Percentiles rank a stretch among this genome's conserved stretches.
phyloP scores from a whole-genome alignment of 2,797 vertebrate species.

The Mus spretus region DNA sequence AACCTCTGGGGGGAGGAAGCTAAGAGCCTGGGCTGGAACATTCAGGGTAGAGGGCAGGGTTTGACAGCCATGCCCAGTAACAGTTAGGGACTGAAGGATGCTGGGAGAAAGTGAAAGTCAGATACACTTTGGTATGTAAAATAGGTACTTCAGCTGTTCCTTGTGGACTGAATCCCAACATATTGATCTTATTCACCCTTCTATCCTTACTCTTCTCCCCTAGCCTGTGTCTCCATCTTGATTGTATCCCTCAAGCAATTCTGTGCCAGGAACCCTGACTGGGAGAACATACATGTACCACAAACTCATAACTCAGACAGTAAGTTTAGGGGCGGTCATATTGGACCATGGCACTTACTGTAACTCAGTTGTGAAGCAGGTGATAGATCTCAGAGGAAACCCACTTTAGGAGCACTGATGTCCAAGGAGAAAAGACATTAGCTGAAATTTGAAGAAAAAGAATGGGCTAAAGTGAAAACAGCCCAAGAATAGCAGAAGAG shows the following conservation, averaged over 20 bases:
- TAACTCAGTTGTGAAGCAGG: background rate
- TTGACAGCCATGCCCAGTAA: background rate
- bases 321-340: background rate
- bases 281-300: background rate
- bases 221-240: background rate
- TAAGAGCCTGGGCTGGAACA: no score
- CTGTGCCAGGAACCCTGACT: background rate
- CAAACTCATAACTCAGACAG: background rate
- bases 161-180: background rate
- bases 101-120: background rate
- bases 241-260: background rate
- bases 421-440: background rate
- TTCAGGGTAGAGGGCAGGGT: background rate
- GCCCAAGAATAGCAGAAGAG: background rate
- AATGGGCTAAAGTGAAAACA: background rate
- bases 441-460: background rate
- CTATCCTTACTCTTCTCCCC: no score
- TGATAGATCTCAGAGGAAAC: background rate
- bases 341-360: background rate
- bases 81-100: background rate
- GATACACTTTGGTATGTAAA: background rate
- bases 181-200: background rate
- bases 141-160: background rate
- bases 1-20: no score
- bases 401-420: background rate